Evolutionary conservation across 2,888 invertebrate species (phyloP), one percentile per base, ranked within the genome.

Genomic region (Agriopis marginaria): DNA sequence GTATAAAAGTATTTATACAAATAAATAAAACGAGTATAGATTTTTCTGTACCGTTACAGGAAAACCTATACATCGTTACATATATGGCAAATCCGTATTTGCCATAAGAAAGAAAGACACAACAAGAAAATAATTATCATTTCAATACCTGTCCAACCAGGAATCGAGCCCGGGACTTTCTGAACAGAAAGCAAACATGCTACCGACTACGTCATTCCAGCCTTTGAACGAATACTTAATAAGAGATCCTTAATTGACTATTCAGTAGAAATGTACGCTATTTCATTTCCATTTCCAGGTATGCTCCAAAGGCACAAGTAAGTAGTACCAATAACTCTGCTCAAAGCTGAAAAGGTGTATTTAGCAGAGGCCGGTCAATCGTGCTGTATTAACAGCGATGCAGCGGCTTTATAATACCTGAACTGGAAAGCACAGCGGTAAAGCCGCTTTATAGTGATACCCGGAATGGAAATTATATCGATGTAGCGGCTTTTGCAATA

Each of bases 401-500:
- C 53, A 12, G 23, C 32, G 11, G 51, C 53, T 54, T 51, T 50
- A 50, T 14, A 50, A 14, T 7, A 47, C 12, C 12, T 23, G 50
- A 10, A 12, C 47, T 17, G 10, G 50, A 14, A 50, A 50, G n/a
- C 4, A 49, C n/a, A 49, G 49, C 49, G 49, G 17, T 50, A 50
- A n/a, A 50, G 11, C 12, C 53, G 53, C 53, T 53, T 53, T 53
- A 32, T 53, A 53, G 53, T 32, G 32, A 55, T 39, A 54, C 53
- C 40, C 14, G 40, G 23, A 32, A 53, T 39, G 53, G 17, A 51
- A 51, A 51, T 51, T 60, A 39, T 14, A 61, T 17, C n/a, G 32
- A 60, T 45, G 12, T 4, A 59, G 45, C 44, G 7, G 60, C 39
- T 51, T 50, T 51, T 51, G 61, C 17, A 51, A 61, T 61, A 61